Conservation (phyloP, 2,888 invertebrate genomes). For the Miltochrista miniata region DNA sequence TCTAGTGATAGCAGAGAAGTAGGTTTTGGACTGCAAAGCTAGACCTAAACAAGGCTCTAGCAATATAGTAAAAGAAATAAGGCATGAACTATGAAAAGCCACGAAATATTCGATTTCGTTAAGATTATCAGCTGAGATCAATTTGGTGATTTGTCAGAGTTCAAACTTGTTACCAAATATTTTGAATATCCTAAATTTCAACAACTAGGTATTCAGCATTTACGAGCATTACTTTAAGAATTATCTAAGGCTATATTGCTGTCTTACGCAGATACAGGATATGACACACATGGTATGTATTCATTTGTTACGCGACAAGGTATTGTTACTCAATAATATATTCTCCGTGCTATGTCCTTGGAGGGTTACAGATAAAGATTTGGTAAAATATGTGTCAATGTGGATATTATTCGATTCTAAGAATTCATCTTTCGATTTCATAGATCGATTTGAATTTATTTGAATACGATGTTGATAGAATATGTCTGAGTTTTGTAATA, state of each 20-base stretch:
- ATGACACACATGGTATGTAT: conserved; percentile 21
- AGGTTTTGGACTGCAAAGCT: no score
- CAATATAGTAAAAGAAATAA: no score
- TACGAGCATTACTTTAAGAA: no score
- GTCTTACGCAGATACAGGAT: conserved; percentile 23
- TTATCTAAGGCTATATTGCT: neutral
- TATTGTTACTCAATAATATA: conserved; percentile 21
- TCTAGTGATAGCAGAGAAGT: no score
- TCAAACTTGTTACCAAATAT: no score
- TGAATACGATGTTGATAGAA: neutral
- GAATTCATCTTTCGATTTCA: neutral
- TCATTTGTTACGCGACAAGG: conserved; percentile 15
- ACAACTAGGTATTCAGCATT: no score
- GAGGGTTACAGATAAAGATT: conserved; percentile 9
- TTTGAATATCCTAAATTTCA: no score
- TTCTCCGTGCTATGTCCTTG: conserved; percentile 14
- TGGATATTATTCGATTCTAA: conserved; percentile 2
- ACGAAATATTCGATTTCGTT: no score
- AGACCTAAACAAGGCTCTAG: no score
- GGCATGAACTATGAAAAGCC: no score
- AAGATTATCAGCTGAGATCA: no score
- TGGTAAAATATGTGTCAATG: conserved; percentile 12
- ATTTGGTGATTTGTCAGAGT: no score
- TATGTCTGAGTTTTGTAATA: neutral
- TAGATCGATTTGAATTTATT: neutral